Evolutionary conservation across 2,888 invertebrate genomes (phyloP), one percentile per base, ranked within the genome.

Genomic region (Lasioglossum pauxillum): DNA sequence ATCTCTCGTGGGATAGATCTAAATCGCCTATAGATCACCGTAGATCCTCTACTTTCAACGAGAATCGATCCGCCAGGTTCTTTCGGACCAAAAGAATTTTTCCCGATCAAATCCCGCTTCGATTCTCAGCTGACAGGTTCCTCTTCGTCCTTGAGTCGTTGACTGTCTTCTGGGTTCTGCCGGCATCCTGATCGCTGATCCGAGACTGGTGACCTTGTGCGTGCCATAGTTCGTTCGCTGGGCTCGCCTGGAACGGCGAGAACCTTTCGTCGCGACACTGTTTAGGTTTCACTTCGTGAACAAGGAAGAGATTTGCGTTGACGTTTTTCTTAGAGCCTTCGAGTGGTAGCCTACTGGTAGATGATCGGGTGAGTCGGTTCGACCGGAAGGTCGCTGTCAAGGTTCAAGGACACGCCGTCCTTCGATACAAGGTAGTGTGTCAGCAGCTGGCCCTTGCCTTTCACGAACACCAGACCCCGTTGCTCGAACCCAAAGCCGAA

Each of bases 391-490:
- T 95, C 95, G 84, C 95, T 95, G 89, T 95, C 95, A 73, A 95
- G 92, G 64, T 94, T 93, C 83, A 95, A 89, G 60, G 91, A 92
- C 31, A 94, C 93, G 27, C 94, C 95, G 79, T 95, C 95, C 91
- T 96, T 96, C 4, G 96, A 96, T n/a, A 96, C 95, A 89, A 99
- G 96, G 95, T 99, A 99, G 95, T 98, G 99, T 1, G 99, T 99
- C 97, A 99, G 98, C 83, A 99, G 96, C 94, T 99, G 98, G 23
- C 99, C 99, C 95, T 99, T 99, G 90, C 99, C 99, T 95, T 99
- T 99, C 73, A 99, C 99, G 69, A 98, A 97, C 23, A 99, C 99
- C 85, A 99, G 96, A 8, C 99, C 99, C 4, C 99, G 97, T 94
- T 99, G 98, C 95, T 98, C 98, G 95, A 99, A 99, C 88, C 97